Percentiles rank a stretch among this genome's conserved stretches.
Evolutionary conservation across 2,797 vertebrate species (phyloP).

Genomic region (Bryconaethiops microstoma): DNA sequence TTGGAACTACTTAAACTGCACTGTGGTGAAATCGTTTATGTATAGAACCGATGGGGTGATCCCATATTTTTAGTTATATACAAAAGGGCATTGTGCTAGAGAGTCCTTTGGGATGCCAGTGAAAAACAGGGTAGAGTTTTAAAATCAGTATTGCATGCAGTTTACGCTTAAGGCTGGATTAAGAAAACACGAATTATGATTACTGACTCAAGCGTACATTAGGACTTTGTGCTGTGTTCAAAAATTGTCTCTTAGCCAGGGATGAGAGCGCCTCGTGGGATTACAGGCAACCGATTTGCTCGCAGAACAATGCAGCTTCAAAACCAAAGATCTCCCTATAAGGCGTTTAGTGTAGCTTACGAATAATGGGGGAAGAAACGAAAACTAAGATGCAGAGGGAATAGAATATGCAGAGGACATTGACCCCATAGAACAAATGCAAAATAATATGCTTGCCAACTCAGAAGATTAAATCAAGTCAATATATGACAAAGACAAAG

Average conservation of each 20-base stretch:
- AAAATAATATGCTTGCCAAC: background rate
- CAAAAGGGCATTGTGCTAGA: constrained; percentile 17
- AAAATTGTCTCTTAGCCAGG: constrained; percentile 16
- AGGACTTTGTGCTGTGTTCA: background rate
- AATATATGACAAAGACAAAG: background rate
- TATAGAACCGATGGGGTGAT: background rate
- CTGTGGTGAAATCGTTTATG: background rate
- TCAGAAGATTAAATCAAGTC: background rate
- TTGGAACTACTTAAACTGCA: background rate
- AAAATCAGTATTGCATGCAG: constrained; percentile 6
- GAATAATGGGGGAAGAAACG: background rate
- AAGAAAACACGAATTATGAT: constrained; percentile 4
- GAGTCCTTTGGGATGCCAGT: background rate
- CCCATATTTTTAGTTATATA: constrained; percentile 1
- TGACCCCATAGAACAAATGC: background rate
- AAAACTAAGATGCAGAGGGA: background rate
- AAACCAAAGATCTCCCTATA: background rate
- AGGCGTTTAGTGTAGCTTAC: background rate
- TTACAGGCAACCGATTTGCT: constrained; percentile 12
- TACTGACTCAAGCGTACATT: constrained; percentile 3
- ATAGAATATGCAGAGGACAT: background rate
- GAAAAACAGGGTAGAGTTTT: background rate
- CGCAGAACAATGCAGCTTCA: constrained; percentile 16
- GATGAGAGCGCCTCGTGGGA: background rate
- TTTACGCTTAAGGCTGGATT: constrained; percentile 14